phyloP scores from a whole-genome alignment of 1,140 invertebrate species.

The Aporrectodea caliginosa region DNA sequence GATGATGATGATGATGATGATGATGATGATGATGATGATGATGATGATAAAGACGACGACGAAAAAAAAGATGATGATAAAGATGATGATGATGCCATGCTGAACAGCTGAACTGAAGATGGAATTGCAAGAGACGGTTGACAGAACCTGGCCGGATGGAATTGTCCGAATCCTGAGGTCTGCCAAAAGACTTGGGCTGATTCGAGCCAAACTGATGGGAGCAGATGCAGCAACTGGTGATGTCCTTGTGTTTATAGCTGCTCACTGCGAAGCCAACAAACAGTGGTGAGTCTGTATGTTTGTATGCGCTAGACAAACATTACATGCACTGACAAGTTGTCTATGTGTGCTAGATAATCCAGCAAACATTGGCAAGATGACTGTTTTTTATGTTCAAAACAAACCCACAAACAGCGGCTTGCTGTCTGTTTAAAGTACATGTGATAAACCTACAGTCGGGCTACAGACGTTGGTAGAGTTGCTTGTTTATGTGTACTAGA shows the following conservation, averaged over 20 bases:
- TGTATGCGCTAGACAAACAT: background rate
- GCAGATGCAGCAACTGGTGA: constrained; percentile 78
- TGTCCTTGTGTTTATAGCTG: constrained; percentile 93
- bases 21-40: constrained; percentile 2
- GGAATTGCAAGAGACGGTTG: constrained; percentile 67
- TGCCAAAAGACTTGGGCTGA: constrained; percentile 60
- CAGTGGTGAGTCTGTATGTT: constrained; percentile 76
- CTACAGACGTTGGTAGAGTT: too few relatives aligned
- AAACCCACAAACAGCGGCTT: background rate
- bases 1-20: constrained; percentile 2
- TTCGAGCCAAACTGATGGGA: constrained; percentile 82
- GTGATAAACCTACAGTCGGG: too few relatives aligned
- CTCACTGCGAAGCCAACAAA: constrained; percentile 84
- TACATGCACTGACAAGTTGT: too few relatives aligned
- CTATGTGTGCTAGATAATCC: too few relatives aligned
- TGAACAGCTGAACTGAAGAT: constrained; percentile 79
- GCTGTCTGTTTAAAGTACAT: background rate
- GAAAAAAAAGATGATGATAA: background rate
- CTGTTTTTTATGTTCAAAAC: background rate
- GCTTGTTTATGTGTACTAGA: too few relatives aligned
- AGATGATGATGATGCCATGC: background rate
- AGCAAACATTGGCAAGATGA: background rate
- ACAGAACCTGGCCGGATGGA: constrained; percentile 50
- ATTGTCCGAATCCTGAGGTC: constrained; percentile 66
- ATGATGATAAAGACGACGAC: background rate